Base-by-base conservation (phyloP, 2,113 vertebrate genomes). In the Thermophis baileyi region DNA sequence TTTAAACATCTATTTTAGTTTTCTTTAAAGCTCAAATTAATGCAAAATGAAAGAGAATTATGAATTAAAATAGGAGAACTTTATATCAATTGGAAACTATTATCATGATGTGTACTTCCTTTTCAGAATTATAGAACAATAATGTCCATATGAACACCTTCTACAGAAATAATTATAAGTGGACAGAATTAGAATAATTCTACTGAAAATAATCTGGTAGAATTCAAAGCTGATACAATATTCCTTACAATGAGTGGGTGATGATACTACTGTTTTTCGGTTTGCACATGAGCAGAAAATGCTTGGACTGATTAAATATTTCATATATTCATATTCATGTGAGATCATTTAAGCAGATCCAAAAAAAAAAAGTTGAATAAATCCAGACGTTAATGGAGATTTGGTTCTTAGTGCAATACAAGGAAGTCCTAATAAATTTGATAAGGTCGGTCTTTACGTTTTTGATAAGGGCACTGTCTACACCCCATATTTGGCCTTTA, bases 381-480 rank as follows among this genome's bases (percentile, higher is more conserved):
- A 55, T 93, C 12, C 20, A 93, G 89, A 6, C 89, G 2, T 3
- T 96, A 90, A 86, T 47, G 27, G 16, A 90, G 51, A 95, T 89
- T 35, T 86, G 2, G 1, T 3, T 89, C n/a, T 54, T 27, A 89
- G 90, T 44, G 85, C 90, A 93, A 94, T 40, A 18, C 40, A 24
- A 24, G n/a, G 6, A 93, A 94, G 6, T 2, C 1, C 89, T 95
- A 94, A 91, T 3, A 2, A n/a, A 35, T 90, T 92, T 93, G 91
- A 93, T 94, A 94, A 93, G 63, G 50, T 95, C 2, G 53, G 4
- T 94, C 95, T 93, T 55, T 88, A 90, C 16, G 1, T 69, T 54
- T 92, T 49, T 93, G 88, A 95, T 95, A 95, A 92, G 89, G 90
- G 93, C 85, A 94, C 53, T 93, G 85, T 90, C 44, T 93, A 2